Base-by-base conservation (phyloP, 2,797 vertebrate genomes). In the Caiman crocodilus region DNA sequence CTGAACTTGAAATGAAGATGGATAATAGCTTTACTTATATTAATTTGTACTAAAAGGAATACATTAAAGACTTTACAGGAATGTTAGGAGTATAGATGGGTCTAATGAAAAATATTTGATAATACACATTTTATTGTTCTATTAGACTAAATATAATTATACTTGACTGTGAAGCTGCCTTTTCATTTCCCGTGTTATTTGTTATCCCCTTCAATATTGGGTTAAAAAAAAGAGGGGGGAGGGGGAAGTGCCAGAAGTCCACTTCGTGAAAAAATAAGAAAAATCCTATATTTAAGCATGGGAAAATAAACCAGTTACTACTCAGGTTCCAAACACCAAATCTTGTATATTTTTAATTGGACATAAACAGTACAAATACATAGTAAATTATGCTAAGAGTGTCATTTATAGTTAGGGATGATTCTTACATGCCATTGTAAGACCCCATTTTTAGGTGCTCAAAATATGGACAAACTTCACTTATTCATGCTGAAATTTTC, bases 401-500 rank as follows among this genome's bases (percentile, higher is more conserved):
- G 76, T 90, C 23, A 59, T 20, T 32, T 82, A 6, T 77, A 63
- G 18, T 35, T 89, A 65, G 84, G 90, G 77, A 89, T 75, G 55
- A 80, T 73, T 92, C 35, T 35, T 35, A 35, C 35, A 35, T 35
- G 35, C 35, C 35, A 35, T 35, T 35, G 4, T 35, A 35, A 35
- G 64, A 55, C 6, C 1, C 64, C 90, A 30, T 80, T 94, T 90
- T 86, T 76, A 88, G 85, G 55, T 85, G 76, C 67, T 90, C 90
- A 69, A 69, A 85, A 90, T 35, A 95, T 92, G 30, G 80, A 84
- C 82, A 83, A 94, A 92, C 67, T 67, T 16, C 67, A 85, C 85
- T 77, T 67, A 63, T 93, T 94, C 93, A 65, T 59, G 83, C 21
- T 57, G 76, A 87, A 91, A 77, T 94, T 85, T 94, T 90, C 82